Base-by-base conservation (phyloP, 2,113 vertebrate genomes). In the Colaptes auratus region DNA sequence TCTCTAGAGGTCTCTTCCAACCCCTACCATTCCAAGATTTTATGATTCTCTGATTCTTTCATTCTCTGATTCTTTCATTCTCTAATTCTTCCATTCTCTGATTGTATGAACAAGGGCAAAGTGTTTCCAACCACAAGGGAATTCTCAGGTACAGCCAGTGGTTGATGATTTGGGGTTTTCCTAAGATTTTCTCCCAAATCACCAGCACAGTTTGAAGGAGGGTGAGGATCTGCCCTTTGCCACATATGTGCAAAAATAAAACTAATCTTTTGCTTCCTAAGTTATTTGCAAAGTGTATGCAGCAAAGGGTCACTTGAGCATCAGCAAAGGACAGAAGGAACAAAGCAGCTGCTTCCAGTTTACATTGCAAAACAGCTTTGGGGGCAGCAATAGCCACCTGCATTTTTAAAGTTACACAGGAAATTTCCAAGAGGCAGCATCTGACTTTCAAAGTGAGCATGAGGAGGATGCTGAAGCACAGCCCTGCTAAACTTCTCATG, bases 341-440 rank as follows among this genome's bases (percentile, higher is more conserved):
- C 31, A 44, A 4, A 69, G 85, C 12, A 60, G 48, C 46, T 58
- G 82, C 82, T 92, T 56, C 65, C 53, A 69, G 71, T 44, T 91
- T 36, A 31, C 35, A 3, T 1, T 71, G 81, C 89, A 93, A 74
- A 75, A 28, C 19, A 61, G 20, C 12, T 87, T 8, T 3, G 17
- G 75, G 76, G 87, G 30, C 78, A 69, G 80, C 86, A 48, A 25
- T 17, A 84, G 69, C 75, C 69, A 39, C 61, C n/a, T 95, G 90
- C 33, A 19, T 20, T 55, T 74, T 50, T 13, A 44, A 65, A 88
- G 33, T 24, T 10, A 1, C 36, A 2, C 30, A 31, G 82, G 82
- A 53, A 42, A 61, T 84, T 86, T 78, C 44, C 82, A 84, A 80
- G 69, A 95, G 82, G 85, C 84, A 85, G 72, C 0, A 0, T 3